A percentile compares a stretch with the other conserved stretches of the same genome.
These are phyloP conservation scores for Phrynocephalus vlangalii DNA, from an alignment of 2,797 vertebrate species.

Conservation along the genomic window DNA sequence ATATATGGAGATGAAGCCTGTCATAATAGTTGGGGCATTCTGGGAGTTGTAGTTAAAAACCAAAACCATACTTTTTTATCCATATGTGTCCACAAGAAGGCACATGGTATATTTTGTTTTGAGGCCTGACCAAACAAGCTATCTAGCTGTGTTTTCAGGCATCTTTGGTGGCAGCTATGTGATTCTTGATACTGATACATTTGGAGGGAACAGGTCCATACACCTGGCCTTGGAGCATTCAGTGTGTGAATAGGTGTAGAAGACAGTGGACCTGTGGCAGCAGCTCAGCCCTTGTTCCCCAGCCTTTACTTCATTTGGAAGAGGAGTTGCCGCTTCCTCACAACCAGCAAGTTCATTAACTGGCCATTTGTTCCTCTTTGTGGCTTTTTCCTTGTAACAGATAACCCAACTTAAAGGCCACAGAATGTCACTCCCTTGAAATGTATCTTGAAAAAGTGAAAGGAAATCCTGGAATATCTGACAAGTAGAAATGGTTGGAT, in stretches of 20 bases:
- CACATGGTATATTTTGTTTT: not conserved
- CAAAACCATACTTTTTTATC: not conserved
- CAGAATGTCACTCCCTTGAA: not conserved
- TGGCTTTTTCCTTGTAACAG: not conserved
- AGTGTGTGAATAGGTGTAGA: not conserved
- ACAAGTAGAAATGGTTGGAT: not conserved
- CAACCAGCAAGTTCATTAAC: not conserved
- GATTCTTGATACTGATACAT: not conserved
- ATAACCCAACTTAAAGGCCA: not conserved
- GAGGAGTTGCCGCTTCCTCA: constrained; percentile 6
- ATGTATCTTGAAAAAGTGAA: not conserved
- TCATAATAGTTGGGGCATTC: not conserved
- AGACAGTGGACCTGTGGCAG: not conserved
- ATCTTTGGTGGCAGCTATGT: not conserved
- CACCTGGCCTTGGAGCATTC: not conserved
- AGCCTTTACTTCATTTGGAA: not conserved
- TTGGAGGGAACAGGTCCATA: not conserved
- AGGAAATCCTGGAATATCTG: not conserved
- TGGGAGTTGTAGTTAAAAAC: not conserved
- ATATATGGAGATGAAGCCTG: too few species aligned
- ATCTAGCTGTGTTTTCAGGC: not conserved
- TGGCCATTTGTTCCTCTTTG: not conserved
- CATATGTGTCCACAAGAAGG: not conserved
- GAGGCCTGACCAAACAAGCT: too few species aligned
- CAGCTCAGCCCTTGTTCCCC: not conserved